Evolutionary conservation across 2,113 vertebrate genomes (phyloP), one percentile per base, ranked within the genome.

Genomic region (Tenrec ecaudatus): DNA sequence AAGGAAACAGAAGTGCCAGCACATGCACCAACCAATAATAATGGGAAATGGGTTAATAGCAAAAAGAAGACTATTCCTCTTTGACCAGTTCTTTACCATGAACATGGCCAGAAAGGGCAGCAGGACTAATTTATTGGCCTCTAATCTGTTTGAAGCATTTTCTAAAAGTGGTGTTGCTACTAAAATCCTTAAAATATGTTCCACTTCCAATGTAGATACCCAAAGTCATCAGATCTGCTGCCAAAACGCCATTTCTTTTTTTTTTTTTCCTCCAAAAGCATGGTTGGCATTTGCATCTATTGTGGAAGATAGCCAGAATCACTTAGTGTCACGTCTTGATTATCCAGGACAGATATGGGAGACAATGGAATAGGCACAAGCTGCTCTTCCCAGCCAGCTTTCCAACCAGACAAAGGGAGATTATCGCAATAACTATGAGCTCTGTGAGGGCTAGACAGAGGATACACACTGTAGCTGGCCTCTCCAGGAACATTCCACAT

Each of bases 111-210:
- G 43, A 90, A 96, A 94, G 14, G 90, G 92, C 25, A 94, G 68
- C 1, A 10, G 23, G 60, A 78, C 23, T 96, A 86, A 81, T 60
- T 71, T 85, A 58, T 77, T 95, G 73, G 43, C 57, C 31, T 89
- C 19, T 88, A 29, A 43, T 40, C 40, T 7, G 40, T 40, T 40
- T 40, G 47, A 95, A 89, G 40, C 12, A 93, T 92, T 95, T 88
- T 92, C 43, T 29, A 71, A 93, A 88, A 89, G 77, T n/a, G 10
- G 10, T 86, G 29, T 53, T 88, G 80, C 36, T 93, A 92, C 88
- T 84, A 93, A 95, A 96, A 92, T 78, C 53, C 82, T 93, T 58
- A 81, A 66, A 93, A 93, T 4, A 76, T 80, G 88, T 94, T 25
- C 64, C 31, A 64, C 58, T 20, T 75, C 53, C 43, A 84, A 14